Conservation (phyloP, 2,113 vertebrate genomes). For the Leptosomus discolor region DNA sequence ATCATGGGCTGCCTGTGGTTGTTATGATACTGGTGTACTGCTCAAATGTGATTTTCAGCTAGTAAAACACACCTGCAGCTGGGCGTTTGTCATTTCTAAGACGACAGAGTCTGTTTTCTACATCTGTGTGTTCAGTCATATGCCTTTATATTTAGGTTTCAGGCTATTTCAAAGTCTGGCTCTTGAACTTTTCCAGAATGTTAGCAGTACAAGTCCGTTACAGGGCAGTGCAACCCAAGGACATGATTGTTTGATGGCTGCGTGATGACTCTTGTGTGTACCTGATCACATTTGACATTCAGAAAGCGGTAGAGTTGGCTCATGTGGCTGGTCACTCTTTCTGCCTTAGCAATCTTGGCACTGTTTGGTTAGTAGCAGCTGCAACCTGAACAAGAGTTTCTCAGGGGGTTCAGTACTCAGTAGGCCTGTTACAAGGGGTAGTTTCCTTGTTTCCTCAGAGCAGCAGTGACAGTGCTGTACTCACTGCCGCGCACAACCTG, state of each 20-base stretch:
- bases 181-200: neutral
- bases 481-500: neutral
- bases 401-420: neutral
- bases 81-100: neutral
- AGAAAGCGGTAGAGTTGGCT: neutral
- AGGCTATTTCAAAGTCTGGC: neutral
- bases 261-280: neutral
- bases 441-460: neutral
- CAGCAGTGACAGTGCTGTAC: neutral
- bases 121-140: neutral
- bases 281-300: neutral
- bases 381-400: neutral
- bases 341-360: neutral
- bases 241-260: neutral
- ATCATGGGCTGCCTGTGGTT: neutral
- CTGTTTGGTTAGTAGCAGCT: neutral
- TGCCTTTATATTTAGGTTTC: neutral
- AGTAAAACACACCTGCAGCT: neutral
- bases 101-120: neutral
- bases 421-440: neutral
- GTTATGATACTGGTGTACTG: neutral
- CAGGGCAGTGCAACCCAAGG: neutral
- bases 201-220: neutral
- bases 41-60: neutral
- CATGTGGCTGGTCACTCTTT: neutral